Percentiles rank a stretch among this genome's conserved stretches.
Evolutionary conservation across 2,888 invertebrate species (phyloP).

Genomic region (Campoletis raptor): DNA sequence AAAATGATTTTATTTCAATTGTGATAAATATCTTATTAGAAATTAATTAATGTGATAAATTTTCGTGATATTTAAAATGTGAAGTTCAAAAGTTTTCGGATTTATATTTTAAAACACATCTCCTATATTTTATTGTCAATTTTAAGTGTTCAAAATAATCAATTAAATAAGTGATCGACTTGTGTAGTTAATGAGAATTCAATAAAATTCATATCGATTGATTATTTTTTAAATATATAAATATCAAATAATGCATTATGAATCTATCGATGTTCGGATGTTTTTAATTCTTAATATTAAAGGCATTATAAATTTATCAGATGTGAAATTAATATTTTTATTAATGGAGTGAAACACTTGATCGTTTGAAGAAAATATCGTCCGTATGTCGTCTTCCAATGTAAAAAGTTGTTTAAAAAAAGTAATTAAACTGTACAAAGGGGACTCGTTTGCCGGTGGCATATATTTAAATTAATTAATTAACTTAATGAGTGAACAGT

Average conservation of each 20-base stretch:
- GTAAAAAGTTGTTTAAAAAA: conserved; percentile 5
- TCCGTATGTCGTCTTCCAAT: conserved; percentile 8
- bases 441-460: conserved; percentile 26
- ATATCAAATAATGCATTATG: neutral
- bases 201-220: neutral
- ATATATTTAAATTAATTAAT: conserved; percentile 53
- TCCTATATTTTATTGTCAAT: neutral
- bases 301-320: neutral
- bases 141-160: neutral
- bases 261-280: neutral
- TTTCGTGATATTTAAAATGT: conserved; percentile 6
- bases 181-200: neutral
- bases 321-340: neutral
- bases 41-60: conserved; percentile 1
- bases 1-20: neutral
- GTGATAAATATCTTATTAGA: neutral
- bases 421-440: neutral
- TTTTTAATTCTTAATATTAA: neutral
- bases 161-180: neutral
- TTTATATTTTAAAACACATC: neutral
- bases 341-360: neutral
- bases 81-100: neutral
- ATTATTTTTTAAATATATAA: too few species aligned
- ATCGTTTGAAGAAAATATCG: neutral
- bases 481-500: conserved; percentile 31